Conservation (phyloP, 2,113 vertebrate genomes). For the Ophiodon elongatus region DNA sequence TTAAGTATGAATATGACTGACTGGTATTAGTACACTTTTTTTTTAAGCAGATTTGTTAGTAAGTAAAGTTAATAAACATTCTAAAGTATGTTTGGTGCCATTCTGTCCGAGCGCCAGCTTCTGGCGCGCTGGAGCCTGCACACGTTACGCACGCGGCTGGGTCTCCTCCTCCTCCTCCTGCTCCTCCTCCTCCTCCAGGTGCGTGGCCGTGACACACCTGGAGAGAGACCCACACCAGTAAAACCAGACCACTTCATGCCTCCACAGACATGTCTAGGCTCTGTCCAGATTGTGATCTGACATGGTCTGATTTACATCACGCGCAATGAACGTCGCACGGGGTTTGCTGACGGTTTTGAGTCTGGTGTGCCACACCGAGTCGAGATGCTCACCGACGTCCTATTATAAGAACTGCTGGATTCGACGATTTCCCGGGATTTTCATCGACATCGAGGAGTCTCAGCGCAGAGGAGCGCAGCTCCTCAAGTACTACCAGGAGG, state of each 20-base stretch:
- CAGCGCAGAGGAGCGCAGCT: constrained; percentile 89
- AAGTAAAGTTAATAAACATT: background rate
- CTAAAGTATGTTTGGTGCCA: background rate
- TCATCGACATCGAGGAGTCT: constrained; percentile 88
- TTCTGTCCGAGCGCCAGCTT: background rate
- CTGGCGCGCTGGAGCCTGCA: background rate
- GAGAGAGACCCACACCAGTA: constrained; percentile 28
- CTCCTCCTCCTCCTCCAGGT: constrained; percentile 67
- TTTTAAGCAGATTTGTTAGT: background rate
- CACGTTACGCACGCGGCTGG: constrained; percentile 27
- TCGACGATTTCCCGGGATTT: constrained; percentile 89
- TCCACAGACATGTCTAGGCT: constrained; percentile 31
- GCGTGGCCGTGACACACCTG: constrained; percentile 60
- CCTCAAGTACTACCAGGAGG: constrained; percentile 85
- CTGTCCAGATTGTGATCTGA: constrained; percentile 3
- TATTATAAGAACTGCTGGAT: constrained; percentile 97
- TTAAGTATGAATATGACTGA: background rate
- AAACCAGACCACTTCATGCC: constrained; percentile 39
- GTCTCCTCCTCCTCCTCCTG: constrained; percentile 69
- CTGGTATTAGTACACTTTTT: background rate
- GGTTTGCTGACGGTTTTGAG: constrained; percentile 80
- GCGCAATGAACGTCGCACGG: constrained; percentile 84
- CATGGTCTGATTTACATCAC: constrained; percentile 56
- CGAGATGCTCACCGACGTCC: constrained; percentile 87
- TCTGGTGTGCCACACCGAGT: constrained; percentile 65